Evolutionary conservation across 1,140 invertebrate genomes (phyloP).

Genomic region (Chionoecetes opilio): DNA sequence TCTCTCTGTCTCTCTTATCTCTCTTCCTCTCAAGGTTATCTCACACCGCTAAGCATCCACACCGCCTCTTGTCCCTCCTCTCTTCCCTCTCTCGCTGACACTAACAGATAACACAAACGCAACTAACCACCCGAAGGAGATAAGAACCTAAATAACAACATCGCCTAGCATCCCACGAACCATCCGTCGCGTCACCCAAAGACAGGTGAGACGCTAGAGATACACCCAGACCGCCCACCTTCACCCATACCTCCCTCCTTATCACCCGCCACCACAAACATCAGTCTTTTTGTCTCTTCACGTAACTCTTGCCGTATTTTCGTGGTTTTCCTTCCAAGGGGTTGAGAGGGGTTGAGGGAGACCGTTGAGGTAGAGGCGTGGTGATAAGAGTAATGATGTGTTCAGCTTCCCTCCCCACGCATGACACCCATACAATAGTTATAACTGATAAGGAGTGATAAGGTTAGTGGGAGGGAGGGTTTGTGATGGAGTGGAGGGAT

Average conservation of each 20-base stretch:
- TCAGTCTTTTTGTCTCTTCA: background rate
- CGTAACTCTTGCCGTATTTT: background rate
- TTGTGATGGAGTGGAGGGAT: background rate
- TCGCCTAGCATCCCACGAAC: background rate
- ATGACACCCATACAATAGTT: conserved; percentile 46
- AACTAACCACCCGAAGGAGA: background rate
- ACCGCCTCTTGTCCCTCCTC: background rate
- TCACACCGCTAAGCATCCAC: background rate
- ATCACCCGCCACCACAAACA: background rate
- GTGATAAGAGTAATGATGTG: conserved; percentile 21
- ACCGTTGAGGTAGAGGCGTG: background rate
- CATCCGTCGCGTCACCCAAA: background rate
- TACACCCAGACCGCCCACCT: background rate
- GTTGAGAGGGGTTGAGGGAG: background rate
- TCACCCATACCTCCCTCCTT: background rate
- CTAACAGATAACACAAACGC: background rate
- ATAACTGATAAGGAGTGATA: conserved; percentile 15
- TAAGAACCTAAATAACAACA: background rate
- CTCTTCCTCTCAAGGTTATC: background rate
- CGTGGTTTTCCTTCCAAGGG: background rate
- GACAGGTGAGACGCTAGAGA: background rate
- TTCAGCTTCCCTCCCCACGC: conserved; percentile 34
- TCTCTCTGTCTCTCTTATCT: background rate
- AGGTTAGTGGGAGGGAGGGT: background rate
- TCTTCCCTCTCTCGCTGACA: background rate